Conservation (phyloP, 2,113 vertebrate genomes). For the Nothobranchius kuhntae region DNA sequence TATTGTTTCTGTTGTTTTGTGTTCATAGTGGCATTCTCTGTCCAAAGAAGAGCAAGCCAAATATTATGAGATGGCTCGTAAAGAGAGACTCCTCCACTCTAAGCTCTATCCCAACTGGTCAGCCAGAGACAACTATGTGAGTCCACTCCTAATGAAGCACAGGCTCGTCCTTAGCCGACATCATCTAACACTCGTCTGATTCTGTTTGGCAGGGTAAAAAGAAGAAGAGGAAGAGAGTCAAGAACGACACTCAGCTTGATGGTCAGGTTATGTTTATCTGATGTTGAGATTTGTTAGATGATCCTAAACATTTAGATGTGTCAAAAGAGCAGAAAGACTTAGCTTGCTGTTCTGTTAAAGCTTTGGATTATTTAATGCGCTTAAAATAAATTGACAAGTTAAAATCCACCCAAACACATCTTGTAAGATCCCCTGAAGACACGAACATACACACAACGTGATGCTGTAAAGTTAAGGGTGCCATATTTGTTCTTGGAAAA, state of each 20-base stretch:
- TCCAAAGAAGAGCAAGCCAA: conserved; percentile 92
- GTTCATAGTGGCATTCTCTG: conserved; percentile 90
- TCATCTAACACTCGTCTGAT: neutral
- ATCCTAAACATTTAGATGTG: too few species aligned
- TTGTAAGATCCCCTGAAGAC: too few species aligned
- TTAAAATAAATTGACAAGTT: too few species aligned
- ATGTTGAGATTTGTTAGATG: too few species aligned
- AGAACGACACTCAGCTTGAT: conserved; percentile 69
- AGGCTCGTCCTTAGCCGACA: neutral
- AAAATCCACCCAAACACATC: too few species aligned
- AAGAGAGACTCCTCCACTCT: conserved; percentile 93
- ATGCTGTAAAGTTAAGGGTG: too few species aligned
- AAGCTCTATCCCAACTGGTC: conserved; percentile 98
- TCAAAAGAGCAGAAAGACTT: too few species aligned
- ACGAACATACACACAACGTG: too few species aligned
- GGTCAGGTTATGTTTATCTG: conserved; percentile 30
- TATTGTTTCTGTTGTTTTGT: neutral
- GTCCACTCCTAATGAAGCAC: conserved; percentile 35
- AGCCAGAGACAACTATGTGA: conserved; percentile 94
- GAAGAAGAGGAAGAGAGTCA: conserved; percentile 90
- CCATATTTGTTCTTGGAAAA: too few species aligned
- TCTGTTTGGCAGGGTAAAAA: conserved; percentile 86
- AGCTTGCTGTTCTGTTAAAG: too few species aligned
- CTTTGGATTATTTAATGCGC: too few species aligned
- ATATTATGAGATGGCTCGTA: conserved; percentile 93